Conservation (phyloP, 92 coral and sea anemone species). For the Anthopleura xanthogrammica region DNA sequence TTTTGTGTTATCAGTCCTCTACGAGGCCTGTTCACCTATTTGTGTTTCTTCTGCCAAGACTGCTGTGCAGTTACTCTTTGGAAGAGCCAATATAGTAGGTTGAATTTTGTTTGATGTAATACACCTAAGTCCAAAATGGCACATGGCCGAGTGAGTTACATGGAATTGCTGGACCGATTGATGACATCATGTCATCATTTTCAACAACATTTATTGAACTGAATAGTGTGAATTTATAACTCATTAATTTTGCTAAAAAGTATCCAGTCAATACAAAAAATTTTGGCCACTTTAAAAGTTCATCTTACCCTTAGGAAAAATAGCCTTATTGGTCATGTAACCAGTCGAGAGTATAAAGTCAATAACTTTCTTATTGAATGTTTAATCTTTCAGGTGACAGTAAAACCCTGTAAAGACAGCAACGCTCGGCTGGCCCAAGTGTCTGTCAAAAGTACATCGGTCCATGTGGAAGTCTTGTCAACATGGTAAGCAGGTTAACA, state of each 20-base stretch:
- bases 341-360: no score
- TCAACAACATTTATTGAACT: no score
- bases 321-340: no score
- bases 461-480: conserved; percentile 90
- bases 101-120: not conserved
- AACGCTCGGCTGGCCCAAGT: conserved; percentile 92
- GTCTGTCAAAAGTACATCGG: conserved; percentile 82
- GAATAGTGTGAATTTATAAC: no score
- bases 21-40: conserved; percentile 92
- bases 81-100: conserved; percentile 84
- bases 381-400: conserved; percentile 61
- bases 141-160: no score
- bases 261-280: no score
- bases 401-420: conserved; percentile 77
- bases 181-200: no score
- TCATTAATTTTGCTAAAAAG: no score
- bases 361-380: not conserved
- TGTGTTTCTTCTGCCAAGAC: conserved; percentile 86
- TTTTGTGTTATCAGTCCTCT: conserved; percentile 79
- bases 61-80: conserved; percentile 99
- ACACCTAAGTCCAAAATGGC: no score
- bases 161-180: no score
- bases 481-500: conserved; percentile 64
- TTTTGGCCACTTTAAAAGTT: no score
- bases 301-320: no score